Evolutionary conservation across 2,888 invertebrate genomes (phyloP), one percentile per base, ranked within the genome.

Genomic region (Microctonus aethiopoides): DNA sequence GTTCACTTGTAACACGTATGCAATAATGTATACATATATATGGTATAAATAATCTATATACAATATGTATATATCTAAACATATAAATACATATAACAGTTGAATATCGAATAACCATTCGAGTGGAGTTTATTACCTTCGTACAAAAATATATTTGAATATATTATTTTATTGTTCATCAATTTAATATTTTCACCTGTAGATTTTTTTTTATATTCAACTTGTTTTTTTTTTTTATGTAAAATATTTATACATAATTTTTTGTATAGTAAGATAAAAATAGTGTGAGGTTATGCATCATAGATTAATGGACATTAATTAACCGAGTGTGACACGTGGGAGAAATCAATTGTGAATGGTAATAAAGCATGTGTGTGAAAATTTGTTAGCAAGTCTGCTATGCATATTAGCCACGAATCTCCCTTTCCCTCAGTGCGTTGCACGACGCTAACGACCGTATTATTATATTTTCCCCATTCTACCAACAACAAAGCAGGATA

Each of bases 71-170:
- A 46, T 39, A 32, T 34, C 41, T 41, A 32, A 64, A 61, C 29
- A 63, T 46, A 63, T 16, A 34, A 52, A 54, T 60, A 57, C 51
- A 66, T 61, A 68, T 72, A 61, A 70, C 61, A 24, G 65, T 54
- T 66, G 72, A 57, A 66, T 72, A 74, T 74, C 74, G 74, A 74
- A 74, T 74, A 72, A 69, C 72, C 67, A 74, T 74, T 70, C 24
- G 63, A 66, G 74, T 60, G 70, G 64, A 56, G 71, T 74, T 72
- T 67, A 26, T 56, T 56, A 24, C 52, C 20, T 54, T 26, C n/a
- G 39, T n/a, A 46, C n/a, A n/a, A 46, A 46, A n/a, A n/a, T 16
- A 46, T 16, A 46, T 16, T 46, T 46, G n/a, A 46, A 46, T 46
- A 46, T 46, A 20, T 46, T 20, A 56, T 29, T 24, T 56, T 29